A percentile compares a stretch with the other conserved stretches of the same genome.
Conservation (phyloP, 2,888 invertebrate genomes). For the Cheiracanthium punctorium region DNA sequence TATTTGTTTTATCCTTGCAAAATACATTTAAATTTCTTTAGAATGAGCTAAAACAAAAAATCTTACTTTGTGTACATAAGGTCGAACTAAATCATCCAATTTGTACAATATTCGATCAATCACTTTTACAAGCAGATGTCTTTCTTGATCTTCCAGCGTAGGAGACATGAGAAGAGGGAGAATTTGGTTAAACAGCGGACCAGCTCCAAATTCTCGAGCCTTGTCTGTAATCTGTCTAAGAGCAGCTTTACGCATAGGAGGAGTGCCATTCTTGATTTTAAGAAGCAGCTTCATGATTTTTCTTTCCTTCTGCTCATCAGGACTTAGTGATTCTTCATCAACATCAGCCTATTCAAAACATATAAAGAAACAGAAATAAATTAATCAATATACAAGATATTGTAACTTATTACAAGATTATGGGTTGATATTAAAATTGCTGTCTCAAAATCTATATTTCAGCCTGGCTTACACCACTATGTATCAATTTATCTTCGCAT, state of each 20-base stretch:
- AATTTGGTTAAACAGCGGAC: conserved; percentile 99
- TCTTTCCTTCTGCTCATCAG: conserved; percentile 97
- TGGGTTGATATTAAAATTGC: too few relatives aligned
- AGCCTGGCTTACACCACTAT: too few relatives aligned
- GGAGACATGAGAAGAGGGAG: conserved; percentile 99
- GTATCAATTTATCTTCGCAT: too few relatives aligned
- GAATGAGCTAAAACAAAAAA: too few relatives aligned
- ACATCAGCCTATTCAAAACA: conserved; percentile 93
- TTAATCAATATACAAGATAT: too few relatives aligned
- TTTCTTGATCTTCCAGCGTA: conserved; percentile 98
- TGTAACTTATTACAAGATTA: too few relatives aligned
- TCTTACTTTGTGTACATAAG: conserved; percentile 96
- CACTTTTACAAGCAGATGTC: conserved; percentile 98
- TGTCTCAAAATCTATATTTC: too few relatives aligned
- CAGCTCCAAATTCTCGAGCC: conserved; percentile 98
- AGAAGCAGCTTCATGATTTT: conserved; percentile 99
- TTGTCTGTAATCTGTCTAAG: conserved; percentile 98
- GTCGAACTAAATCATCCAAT: conserved; percentile 97
- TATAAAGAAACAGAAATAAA: too few relatives aligned
- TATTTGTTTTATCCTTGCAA: too few relatives aligned
- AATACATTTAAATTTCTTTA: too few relatives aligned
- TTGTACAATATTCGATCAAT: conserved; percentile 99
- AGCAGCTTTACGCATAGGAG: conserved; percentile 99
- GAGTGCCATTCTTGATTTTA: conserved; percentile 99
- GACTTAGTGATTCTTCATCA: conserved; percentile 94